Conservation (phyloP, 2,797 vertebrate species). For the Acipenser transmontanus region DNA sequence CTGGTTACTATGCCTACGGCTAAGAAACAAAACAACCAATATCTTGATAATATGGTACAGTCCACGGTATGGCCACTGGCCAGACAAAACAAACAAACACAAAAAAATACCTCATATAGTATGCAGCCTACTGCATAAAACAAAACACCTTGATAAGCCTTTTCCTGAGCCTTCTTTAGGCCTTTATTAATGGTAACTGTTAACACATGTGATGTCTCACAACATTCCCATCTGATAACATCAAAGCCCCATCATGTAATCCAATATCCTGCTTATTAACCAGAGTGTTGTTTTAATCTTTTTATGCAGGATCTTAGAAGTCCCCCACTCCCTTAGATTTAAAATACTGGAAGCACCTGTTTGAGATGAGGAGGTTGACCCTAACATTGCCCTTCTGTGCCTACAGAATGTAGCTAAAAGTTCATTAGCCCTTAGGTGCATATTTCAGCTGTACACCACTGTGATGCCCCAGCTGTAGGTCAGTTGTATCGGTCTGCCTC, state of each 20-base stretch:
- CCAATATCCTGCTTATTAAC: not conserved
- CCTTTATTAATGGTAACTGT: too few relatives aligned
- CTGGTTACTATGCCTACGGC: too few relatives aligned
- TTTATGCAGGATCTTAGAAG: not conserved
- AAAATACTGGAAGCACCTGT: slow-evolving; percentile 2
- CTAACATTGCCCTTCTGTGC: slow-evolving; percentile 4
- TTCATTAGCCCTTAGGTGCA: slow-evolving; percentile 9
- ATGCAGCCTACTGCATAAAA: too few relatives aligned
- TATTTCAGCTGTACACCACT: not conserved
- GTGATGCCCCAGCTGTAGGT: slow-evolving; percentile 40
- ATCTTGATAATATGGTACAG: too few relatives aligned
- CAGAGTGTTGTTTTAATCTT: not conserved
- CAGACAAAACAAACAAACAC: too few relatives aligned
- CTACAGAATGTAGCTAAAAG: slow-evolving; percentile 6
- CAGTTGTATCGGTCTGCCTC: slow-evolving; percentile 56
- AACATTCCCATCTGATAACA: not conserved
- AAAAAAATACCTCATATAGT: too few relatives aligned
- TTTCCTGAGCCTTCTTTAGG: too few relatives aligned
- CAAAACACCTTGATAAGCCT: too few relatives aligned
- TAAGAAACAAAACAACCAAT: too few relatives aligned
- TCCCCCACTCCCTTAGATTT: too few relatives aligned
- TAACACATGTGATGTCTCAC: not conserved
- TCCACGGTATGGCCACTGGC: too few relatives aligned
- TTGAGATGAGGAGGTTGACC: not conserved
- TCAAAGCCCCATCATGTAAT: not conserved